These are phyloP conservation scores for Neolamprologus devosi DNA, from an alignment of 2,113 vertebrate genomes.

Conservation along the genomic window DNA sequence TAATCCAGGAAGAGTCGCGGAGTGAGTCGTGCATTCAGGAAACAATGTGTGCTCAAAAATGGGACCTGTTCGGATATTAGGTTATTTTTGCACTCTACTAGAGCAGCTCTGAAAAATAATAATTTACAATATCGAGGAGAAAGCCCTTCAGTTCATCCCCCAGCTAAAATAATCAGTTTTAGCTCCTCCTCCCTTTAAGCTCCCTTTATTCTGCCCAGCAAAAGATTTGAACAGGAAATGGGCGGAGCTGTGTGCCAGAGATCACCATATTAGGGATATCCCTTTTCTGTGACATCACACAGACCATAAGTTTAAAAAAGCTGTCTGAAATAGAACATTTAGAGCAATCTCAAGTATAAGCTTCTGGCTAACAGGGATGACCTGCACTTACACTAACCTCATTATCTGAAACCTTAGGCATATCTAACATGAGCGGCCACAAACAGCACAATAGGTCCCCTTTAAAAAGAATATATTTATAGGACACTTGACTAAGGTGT, in stretches of 20 bases:
- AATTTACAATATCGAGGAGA: background rate
- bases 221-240: background rate
- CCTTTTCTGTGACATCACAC: background rate
- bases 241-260: background rate
- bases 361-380: background rate
- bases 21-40: background rate
- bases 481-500: background rate
- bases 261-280: background rate
- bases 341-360: background rate
- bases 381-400: background rate
- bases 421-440: background rate
- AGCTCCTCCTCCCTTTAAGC: background rate
- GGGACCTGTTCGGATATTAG: rapidly evolving
- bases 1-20: rapidly evolving
- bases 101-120: background rate
- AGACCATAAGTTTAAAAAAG: background rate
- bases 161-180: background rate
- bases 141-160: background rate
- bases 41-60: background rate
- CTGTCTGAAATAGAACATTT: rapidly evolving
- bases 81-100: background rate
- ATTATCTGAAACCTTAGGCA: background rate
- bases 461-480: background rate
- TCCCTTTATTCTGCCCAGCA: background rate
- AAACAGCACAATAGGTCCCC: background rate